Percentiles rank a stretch among this genome's conserved stretches.
phyloP scores from a whole-genome alignment of 1,140 invertebrate species.

The Argopecten irradians region DNA sequence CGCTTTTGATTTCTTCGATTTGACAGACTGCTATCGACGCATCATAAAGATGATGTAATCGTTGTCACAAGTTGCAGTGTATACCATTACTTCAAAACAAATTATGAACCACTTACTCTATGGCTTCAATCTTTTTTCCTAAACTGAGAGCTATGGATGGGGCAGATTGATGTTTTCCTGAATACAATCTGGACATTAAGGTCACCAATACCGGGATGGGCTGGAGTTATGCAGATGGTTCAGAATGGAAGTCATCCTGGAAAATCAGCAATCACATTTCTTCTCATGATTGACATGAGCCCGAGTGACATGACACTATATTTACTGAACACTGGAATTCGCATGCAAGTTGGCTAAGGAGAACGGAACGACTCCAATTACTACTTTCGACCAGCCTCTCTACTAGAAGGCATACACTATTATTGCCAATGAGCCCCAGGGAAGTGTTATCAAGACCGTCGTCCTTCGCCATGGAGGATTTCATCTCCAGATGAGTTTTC shows the following conservation, averaged over 20 bases:
- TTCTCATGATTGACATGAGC: conserved; percentile 64
- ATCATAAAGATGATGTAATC: too few species aligned
- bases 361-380: conserved; percentile 45
- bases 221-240: too few species aligned
- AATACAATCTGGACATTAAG: background rate
- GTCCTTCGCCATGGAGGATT: conserved; percentile 42
- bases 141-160: background rate
- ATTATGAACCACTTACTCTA: background rate
- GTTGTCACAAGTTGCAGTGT: too few species aligned
- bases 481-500: conserved; percentile 54
- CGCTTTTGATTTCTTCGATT: too few species aligned
- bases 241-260: too few species aligned
- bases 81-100: too few species aligned
- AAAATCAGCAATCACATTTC: conserved; percentile 43
- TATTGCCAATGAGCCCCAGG: conserved; percentile 19
- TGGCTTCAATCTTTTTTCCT: too few species aligned
- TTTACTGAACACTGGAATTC: conserved; percentile 63
- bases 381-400: conserved; percentile 64
- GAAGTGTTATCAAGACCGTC: conserved; percentile 10
- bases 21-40: too few species aligned
- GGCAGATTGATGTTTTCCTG: background rate
- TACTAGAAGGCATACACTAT: conserved; percentile 57
- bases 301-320: conserved; percentile 61
- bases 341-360: conserved; percentile 48
- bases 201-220: background rate